Evolutionary conservation across 2,888 invertebrate species (phyloP).

Genomic region (Cabera pusaria): DNA sequence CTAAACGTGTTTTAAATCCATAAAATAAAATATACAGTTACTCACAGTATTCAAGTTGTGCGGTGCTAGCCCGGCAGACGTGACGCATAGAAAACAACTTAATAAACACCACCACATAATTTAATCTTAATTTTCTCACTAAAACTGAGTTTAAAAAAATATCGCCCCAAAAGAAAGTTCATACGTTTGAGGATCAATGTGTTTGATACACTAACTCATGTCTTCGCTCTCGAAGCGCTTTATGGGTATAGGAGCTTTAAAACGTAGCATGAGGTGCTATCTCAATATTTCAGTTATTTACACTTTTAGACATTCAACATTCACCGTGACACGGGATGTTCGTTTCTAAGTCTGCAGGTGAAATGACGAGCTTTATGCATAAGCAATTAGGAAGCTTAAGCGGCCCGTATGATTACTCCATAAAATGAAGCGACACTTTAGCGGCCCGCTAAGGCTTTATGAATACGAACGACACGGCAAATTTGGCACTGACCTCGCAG

Average conservation of each 20-base stretch:
- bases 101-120: conserved; percentile 52
- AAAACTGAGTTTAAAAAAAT: conserved; percentile 14
- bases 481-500: conserved; percentile 79
- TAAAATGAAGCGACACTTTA: conserved; percentile 59
- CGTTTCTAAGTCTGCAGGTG: conserved; percentile 4
- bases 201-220: conserved; percentile 75
- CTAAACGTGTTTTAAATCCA: conserved; percentile 24
- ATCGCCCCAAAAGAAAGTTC: conserved; percentile 47
- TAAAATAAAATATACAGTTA: conserved; percentile 37
- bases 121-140: conserved; percentile 22
- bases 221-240: conserved; percentile 61
- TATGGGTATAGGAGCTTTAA: conserved; percentile 59
- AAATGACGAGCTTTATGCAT: conserved; percentile 18
- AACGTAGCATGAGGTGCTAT: conserved; percentile 49
- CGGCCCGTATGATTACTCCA: conserved; percentile 31
- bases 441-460: conserved; percentile 58
- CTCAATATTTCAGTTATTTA: conserved; percentile 14
- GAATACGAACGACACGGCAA: conserved; percentile 45
- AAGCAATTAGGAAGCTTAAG: conserved; percentile 33
- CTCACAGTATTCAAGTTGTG: conserved; percentile 51
- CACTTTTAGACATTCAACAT: not conserved
- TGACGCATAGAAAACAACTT: conserved; percentile 49
- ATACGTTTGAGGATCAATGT: conserved; percentile 58
- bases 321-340: conserved; percentile 7
- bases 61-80: conserved; percentile 39